phyloP scores from a whole-genome alignment of 2,888 invertebrate genomes.

The Hyposoter didymator region DNA sequence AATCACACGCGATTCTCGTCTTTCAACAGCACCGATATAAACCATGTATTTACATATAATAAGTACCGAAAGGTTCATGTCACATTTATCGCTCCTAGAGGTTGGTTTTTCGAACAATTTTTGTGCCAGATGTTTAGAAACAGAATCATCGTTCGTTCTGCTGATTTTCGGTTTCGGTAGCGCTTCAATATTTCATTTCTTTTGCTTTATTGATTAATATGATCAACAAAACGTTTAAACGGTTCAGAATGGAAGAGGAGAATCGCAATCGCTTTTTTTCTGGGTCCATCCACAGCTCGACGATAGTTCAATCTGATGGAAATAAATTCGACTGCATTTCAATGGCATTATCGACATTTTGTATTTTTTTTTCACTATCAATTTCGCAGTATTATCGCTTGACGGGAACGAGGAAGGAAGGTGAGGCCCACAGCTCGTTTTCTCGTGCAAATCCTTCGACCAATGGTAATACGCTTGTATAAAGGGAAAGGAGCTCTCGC shows the following conservation, averaged over 20 bases:
- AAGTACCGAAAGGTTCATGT: background rate
- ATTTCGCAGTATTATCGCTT: constrained; percentile 30
- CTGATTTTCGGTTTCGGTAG: background rate
- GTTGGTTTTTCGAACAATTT: background rate
- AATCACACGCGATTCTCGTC: constrained; percentile 57
- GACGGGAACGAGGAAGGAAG: constrained; percentile 62
- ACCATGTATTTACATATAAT: background rate
- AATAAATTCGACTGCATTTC: constrained; percentile 16
- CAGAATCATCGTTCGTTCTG: background rate
- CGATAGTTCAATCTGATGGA: background rate
- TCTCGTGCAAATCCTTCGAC: constrained; percentile 63
- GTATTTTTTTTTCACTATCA: background rate
- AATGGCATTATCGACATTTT: constrained; percentile 4
- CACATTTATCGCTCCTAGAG: background rate
- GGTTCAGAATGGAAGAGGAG: background rate
- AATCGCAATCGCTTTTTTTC: background rate
- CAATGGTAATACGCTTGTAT: constrained; percentile 48
- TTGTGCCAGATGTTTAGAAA: background rate
- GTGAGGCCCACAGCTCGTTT: constrained; percentile 60
- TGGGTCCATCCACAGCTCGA: background rate
- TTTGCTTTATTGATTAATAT: background rate
- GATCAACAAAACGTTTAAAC: background rate
- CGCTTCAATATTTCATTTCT: background rate
- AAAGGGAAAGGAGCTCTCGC: constrained; percentile 64
- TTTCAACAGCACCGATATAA: background rate